Base-by-base conservation (phyloP, 92 coral and sea anemone species). In the Palythoa caribaeorum region DNA sequence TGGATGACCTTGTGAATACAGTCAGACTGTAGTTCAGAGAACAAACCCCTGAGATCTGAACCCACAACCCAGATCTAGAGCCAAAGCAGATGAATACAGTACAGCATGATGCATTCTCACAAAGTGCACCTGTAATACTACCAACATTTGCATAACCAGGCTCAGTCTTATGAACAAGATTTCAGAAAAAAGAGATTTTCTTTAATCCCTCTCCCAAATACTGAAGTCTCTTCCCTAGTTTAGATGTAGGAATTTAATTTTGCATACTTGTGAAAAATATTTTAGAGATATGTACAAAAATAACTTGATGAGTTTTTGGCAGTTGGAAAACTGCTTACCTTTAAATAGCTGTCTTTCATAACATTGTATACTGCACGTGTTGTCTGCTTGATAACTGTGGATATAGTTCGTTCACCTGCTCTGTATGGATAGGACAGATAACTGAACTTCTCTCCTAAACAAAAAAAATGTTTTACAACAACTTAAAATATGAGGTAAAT, bases 291-390 rank as follows among this genome's bases (percentile, higher is more conserved):
- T 76, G 80, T 52, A 76, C 65, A 76, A 51, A 76, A 76, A 50
- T 76, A 75, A 76, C 39, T 50, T 76, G 14, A 76, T 76, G 80
- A 76, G 80, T 50, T 50, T n/a, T 63, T 78, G 51, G 50, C 70
- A 78, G 83, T 38, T 57, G 83, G 69, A 78, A 78, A 36, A 78
- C 69, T 79, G 84, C 72, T 79, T 38, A 79, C 84, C 84, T 79
- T 79, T 38, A 79, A 79, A 59, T 79, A 79, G 84, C 71, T 59
- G 84, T 79, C 71, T 79, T 60, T 79, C 84, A 79, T 79, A 39
- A 79, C 84, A 79, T 1, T 79, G 84, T 79, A 79, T 54, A 79
- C 16, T 79, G 84, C 84, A 12, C 52, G 53, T 79, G 84, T 79
- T 59, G 73, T 79, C 72, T 79, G 84, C 84, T 79, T 79, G 72